Evolutionary conservation across 64 coral and sea anemone species (phyloP).

Genomic region (Montipora cactus): DNA sequence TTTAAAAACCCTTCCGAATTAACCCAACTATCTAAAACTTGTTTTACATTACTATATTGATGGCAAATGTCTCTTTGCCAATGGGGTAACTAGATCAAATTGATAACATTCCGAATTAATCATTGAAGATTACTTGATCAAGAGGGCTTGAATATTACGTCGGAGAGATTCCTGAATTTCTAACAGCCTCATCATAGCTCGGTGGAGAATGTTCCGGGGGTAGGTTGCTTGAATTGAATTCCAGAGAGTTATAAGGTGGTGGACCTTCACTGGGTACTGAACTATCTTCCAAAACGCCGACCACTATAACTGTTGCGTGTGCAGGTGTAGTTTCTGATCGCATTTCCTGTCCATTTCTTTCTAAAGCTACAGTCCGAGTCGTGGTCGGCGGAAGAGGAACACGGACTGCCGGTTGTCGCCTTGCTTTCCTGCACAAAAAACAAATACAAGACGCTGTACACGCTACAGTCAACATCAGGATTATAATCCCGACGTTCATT

Average conservation of each 20-base stretch:
- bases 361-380: not conserved
- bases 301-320: not conserved
- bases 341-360: not conserved
- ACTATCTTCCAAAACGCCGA: not conserved
- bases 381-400: not conserved
- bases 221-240: not conserved
- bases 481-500: not conserved
- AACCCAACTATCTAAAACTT: too few relatives aligned
- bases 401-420: not conserved
- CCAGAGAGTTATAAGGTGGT: not conserved
- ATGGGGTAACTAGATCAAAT: too few relatives aligned
- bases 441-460: not conserved
- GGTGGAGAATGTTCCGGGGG: not conserved
- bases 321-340: not conserved
- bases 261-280: not conserved
- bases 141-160: too few relatives aligned
- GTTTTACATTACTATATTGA: too few relatives aligned
- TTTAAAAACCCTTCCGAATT: too few relatives aligned
- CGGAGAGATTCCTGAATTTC: not conserved
- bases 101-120: too few relatives aligned
- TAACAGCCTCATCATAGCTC: constrained; percentile 16
- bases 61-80: too few relatives aligned
- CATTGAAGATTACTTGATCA: too few relatives aligned
- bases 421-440: not conserved
- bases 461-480: not conserved